A percentile compares a stretch with the other conserved stretches of the same genome.
phyloP scores from a whole-genome alignment of 2,797 vertebrate species.

The Zenarchopterus dispar region DNA sequence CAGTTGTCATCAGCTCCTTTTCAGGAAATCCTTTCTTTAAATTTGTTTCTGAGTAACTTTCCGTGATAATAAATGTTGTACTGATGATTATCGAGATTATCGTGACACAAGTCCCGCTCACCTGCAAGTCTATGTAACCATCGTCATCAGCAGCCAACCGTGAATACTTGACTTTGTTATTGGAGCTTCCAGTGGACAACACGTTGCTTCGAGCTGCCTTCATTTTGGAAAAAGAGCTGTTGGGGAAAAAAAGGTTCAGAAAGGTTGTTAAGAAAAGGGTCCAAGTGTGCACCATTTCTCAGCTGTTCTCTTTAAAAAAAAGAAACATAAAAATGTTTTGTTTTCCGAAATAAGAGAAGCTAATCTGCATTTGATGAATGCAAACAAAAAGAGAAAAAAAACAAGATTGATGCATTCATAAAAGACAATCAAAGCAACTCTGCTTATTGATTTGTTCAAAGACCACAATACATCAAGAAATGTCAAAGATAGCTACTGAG shows the following conservation, averaged over 20 bases:
- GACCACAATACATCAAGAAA: not conserved
- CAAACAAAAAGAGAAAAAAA: not conserved
- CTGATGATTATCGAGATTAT: not conserved
- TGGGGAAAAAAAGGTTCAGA: constrained; percentile 4
- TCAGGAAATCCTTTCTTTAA: constrained; percentile 9
- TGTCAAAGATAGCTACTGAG: not conserved
- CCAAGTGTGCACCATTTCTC: not conserved
- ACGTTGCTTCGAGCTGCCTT: constrained; percentile 86
- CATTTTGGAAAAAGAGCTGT: constrained; percentile 67
- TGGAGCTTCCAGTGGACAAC: constrained; percentile 80
- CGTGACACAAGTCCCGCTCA: constrained; percentile 36
- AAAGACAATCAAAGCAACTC: too few relatives aligned
- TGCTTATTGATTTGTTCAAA: too few relatives aligned
- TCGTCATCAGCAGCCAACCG: constrained; percentile 91
- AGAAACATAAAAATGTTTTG: too few relatives aligned
- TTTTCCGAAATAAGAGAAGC: too few relatives aligned
- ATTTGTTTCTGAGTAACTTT: constrained; percentile 19
- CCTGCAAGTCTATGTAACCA: constrained; percentile 96
- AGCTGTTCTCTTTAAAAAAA: too few relatives aligned
- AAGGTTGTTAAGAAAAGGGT: not conserved
- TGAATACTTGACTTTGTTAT: constrained; percentile 94
- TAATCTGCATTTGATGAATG: not conserved
- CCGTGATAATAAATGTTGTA: not conserved
- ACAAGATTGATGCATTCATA: not conserved
- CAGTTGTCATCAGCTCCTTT: not conserved